Conservation (phyloP, 2,797 vertebrate species). For the Triplophysa bombifrons region DNA sequence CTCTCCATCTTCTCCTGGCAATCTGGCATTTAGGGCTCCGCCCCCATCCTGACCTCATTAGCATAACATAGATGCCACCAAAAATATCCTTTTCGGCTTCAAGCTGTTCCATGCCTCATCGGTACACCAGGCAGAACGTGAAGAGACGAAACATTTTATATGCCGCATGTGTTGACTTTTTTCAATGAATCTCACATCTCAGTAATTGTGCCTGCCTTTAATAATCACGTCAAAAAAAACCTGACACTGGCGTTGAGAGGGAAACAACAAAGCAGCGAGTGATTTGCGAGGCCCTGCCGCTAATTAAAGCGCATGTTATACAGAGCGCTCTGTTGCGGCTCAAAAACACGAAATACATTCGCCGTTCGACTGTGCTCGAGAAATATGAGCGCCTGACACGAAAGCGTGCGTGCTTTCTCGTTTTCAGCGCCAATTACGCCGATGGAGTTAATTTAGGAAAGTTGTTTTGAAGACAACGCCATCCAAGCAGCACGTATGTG, state of each 20-base stretch:
- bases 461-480: slow-evolving; percentile 48
- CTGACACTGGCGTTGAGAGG: slow-evolving; percentile 46
- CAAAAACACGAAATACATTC: slow-evolving; percentile 56
- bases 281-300: slow-evolving; percentile 51
- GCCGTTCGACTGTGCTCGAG: slow-evolving; percentile 49
- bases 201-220: slow-evolving; percentile 53
- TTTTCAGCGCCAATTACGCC: slow-evolving; percentile 48
- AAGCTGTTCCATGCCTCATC: slow-evolving; percentile 51
- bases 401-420: slow-evolving; percentile 24
- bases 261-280: slow-evolving; percentile 51
- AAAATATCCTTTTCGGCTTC: slow-evolving; percentile 74
- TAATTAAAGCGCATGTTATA: slow-evolving; percentile 62
- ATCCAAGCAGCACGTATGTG: slow-evolving; percentile 43
- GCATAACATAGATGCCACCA: slow-evolving; percentile 81
- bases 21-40: slow-evolving; percentile 74
- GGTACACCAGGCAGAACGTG: slow-evolving; percentile 13
- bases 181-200: slow-evolving; percentile 45
- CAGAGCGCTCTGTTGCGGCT: slow-evolving; percentile 52
- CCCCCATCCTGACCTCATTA: slow-evolving; percentile 67
- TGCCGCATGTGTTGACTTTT: slow-evolving; percentile 17
- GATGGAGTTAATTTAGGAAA: slow-evolving; percentile 47
- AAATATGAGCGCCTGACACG: slow-evolving; percentile 53
- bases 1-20: slow-evolving; percentile 72
- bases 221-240: slow-evolving; percentile 50
- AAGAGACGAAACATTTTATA: slow-evolving; percentile 1